phyloP scores from a whole-genome alignment of 2,888 invertebrate species.

The Periphyllus acericola region DNA sequence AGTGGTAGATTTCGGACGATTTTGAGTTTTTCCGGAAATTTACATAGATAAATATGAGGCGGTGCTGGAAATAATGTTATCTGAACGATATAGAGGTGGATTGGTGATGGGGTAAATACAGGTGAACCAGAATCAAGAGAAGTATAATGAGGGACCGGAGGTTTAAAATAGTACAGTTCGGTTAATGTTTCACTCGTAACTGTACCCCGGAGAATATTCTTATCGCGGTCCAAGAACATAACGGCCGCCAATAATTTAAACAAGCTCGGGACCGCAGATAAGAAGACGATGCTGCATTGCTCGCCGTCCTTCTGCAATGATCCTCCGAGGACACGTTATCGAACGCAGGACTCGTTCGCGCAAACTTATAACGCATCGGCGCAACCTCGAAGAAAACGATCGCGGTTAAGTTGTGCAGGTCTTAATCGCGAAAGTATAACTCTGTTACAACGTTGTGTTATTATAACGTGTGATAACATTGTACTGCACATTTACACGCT shows the following conservation, averaged over 20 bases:
- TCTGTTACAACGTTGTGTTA: too few species aligned
- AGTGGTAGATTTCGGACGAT: neutral
- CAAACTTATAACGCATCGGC: neutral
- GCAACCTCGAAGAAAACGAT: neutral
- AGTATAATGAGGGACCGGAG: neutral
- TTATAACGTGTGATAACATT: too few species aligned
- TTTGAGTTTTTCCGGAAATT: neutral
- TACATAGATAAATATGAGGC: neutral
- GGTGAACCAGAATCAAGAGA: constrained; percentile 14
- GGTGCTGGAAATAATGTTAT: neutral
- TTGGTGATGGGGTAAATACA: neutral
- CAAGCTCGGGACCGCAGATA: constrained; percentile 43
- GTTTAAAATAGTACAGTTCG: constrained; percentile 40
- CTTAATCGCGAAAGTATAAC: too few species aligned
- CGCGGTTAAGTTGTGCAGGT: too few species aligned
- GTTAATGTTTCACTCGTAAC: constrained; percentile 59
- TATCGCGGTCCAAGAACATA: constrained; percentile 56
- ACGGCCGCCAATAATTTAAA: constrained; percentile 60
- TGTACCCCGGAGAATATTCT: constrained; percentile 60
- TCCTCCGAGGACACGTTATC: constrained; percentile 56
- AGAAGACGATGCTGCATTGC: constrained; percentile 38
- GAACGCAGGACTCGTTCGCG: constrained; percentile 11
- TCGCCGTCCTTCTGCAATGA: neutral
- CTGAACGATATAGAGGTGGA: neutral
- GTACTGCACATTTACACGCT: too few species aligned